These are phyloP conservation scores for Glyphotaelius pellucidus DNA, from an alignment of 2,888 invertebrate species.

Conservation along the genomic window DNA sequence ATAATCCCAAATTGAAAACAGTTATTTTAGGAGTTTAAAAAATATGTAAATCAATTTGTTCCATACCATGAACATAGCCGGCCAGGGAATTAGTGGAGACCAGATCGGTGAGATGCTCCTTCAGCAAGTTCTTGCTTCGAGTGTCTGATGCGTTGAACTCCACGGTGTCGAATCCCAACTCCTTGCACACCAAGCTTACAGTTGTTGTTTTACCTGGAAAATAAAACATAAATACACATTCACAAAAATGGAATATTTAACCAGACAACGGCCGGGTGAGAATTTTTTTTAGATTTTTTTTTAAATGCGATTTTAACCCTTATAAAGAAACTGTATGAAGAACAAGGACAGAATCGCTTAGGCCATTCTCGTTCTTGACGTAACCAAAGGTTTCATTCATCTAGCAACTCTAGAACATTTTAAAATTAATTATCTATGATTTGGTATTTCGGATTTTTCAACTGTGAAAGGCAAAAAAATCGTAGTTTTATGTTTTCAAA, in stretches of 20 bases:
- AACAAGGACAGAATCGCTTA: too few relatives aligned
- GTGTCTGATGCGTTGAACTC: constrained; percentile 99
- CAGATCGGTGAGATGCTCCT: constrained; percentile 89
- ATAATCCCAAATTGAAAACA: not conserved
- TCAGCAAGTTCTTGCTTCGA: constrained; percentile 90
- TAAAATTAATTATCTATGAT: too few relatives aligned
- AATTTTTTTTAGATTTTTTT: too few relatives aligned
- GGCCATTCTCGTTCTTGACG: too few relatives aligned
- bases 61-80: constrained; percentile 82
- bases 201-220: constrained; percentile 89
- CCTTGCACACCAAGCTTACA: constrained; percentile 91
- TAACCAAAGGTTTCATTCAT: too few relatives aligned
- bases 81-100: constrained; percentile 86
- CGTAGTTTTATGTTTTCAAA: too few relatives aligned
- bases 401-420: too few relatives aligned
- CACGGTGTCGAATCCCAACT: constrained; percentile 91
- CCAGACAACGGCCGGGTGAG: too few relatives aligned
- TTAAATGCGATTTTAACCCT: too few relatives aligned
- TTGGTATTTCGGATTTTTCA: too few relatives aligned
- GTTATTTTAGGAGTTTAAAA: not conserved
- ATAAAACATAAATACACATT: constrained; percentile 10
- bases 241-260: not conserved
- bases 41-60: not conserved
- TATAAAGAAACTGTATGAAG: too few relatives aligned
- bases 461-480: too few relatives aligned